phyloP scores from a whole-genome alignment of 1,140 invertebrate genomes.

The Drosophila guanche region DNA sequence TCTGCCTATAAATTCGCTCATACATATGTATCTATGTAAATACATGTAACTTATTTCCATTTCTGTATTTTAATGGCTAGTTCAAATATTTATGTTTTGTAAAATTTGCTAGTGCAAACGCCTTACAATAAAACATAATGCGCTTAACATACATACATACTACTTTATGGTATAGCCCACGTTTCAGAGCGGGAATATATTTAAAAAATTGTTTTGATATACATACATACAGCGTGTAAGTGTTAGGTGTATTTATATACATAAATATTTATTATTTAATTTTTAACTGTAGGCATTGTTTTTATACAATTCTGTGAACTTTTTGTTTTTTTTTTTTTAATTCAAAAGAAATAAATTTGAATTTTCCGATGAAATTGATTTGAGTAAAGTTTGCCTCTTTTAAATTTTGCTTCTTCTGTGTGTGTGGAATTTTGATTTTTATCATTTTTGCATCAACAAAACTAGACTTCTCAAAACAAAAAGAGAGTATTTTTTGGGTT shows the following conservation, averaged over 20 bases:
- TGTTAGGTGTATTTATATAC: not conserved
- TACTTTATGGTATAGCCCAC: slow-evolving; percentile 15
- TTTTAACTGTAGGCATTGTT: slow-evolving; percentile 20
- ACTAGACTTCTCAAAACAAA: slow-evolving; percentile 64
- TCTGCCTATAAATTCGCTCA: slow-evolving; percentile 44
- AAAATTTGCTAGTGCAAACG: slow-evolving; percentile 67
- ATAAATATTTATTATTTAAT: slow-evolving; percentile 7
- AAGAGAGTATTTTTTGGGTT: slow-evolving; percentile 42
- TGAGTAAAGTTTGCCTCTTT: slow-evolving; percentile 7
- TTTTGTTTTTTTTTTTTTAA: slow-evolving; percentile 29
- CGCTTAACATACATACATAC: slow-evolving; percentile 36
- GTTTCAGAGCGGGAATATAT: slow-evolving; percentile 7
- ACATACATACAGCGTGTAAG: too few relatives aligned
- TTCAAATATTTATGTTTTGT: slow-evolving; percentile 29
- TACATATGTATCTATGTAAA: not conserved
- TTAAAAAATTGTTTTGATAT: slow-evolving; percentile 4
- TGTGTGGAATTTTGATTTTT: not conserved
- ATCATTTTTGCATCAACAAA: slow-evolving; percentile 57
- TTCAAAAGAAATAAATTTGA: slow-evolving; percentile 30
- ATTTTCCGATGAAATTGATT: slow-evolving; percentile 16
- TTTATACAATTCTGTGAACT: slow-evolving; percentile 46
- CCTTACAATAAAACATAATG: slow-evolving; percentile 25
- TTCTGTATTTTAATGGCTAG: too few relatives aligned
- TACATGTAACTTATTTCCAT: too few relatives aligned
- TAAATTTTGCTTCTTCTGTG: slow-evolving; percentile 4